Conservation (phyloP, 64 coral and sea anemone genomes). For the Platygyra sinensis region DNA sequence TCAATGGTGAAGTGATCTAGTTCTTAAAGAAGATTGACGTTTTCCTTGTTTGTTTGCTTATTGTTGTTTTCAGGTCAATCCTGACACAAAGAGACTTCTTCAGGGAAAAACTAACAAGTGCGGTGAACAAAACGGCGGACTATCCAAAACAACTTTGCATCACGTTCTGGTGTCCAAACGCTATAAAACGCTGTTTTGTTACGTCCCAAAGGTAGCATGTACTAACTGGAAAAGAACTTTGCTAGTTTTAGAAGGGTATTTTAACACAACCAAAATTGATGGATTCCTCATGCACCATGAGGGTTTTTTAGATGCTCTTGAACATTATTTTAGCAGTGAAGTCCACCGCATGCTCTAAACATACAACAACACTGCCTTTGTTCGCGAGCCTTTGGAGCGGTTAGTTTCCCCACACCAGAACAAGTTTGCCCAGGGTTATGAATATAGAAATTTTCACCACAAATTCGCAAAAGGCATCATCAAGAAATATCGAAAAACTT, state of each 20-base stretch:
- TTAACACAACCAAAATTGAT: not conserved
- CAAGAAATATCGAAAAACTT: not conserved
- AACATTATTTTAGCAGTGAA: not conserved
- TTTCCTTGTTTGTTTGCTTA: too few relatives aligned
- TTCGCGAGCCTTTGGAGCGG: constrained; percentile 79
- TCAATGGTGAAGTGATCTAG: too few relatives aligned
- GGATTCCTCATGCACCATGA: not conserved
- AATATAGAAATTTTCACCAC: not conserved
- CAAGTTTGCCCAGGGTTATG: constrained; percentile 37
- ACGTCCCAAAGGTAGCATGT: constrained; percentile 49
- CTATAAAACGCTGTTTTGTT: constrained; percentile 35
- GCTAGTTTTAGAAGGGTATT: constrained; percentile 1
- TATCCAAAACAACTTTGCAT: not conserved
- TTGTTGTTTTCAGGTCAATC: not conserved
- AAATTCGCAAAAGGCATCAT: not conserved
- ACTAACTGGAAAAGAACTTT: constrained; percentile 46
- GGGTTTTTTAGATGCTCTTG: not conserved
- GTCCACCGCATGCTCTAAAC: constrained; percentile 46
- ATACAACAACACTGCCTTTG: constrained; percentile 83
- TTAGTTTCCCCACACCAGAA: constrained; percentile 73
- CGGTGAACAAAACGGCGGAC: not conserved
- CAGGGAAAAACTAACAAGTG: too few relatives aligned
- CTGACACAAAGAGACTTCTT: too few relatives aligned
- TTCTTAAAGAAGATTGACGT: too few relatives aligned
- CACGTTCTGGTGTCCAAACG: constrained; percentile 24